Conservation (phyloP, 2,113 vertebrate species). For the Ovis aries region ARS-UI_Ramb_v3.0 NC_056054.1:34645501-34646000, state of each 20-base stretch:
- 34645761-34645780: not conserved
- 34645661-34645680: not conserved
- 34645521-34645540: not conserved
- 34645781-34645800: not conserved
- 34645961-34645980: not conserved
- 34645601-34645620: not conserved
- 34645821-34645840: not conserved
- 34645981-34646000: not conserved
- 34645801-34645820: not conserved
- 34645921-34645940: not conserved
- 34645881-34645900: not conserved
- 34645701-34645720: not conserved
- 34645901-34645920: not conserved
- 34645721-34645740: not conserved
- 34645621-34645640: not conserved
- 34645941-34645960: not conserved
- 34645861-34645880: not conserved
- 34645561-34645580: not conserved
- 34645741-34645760: not conserved
- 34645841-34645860: not conserved
- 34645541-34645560: not conserved
- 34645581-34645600: not conserved
- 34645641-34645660: not conserved
- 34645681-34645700: not conserved
- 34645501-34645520: not conserved